These are phyloP conservation scores for Clostera curtula DNA, from an alignment of 2,888 invertebrate species.

Conservation along the genomic window DNA sequence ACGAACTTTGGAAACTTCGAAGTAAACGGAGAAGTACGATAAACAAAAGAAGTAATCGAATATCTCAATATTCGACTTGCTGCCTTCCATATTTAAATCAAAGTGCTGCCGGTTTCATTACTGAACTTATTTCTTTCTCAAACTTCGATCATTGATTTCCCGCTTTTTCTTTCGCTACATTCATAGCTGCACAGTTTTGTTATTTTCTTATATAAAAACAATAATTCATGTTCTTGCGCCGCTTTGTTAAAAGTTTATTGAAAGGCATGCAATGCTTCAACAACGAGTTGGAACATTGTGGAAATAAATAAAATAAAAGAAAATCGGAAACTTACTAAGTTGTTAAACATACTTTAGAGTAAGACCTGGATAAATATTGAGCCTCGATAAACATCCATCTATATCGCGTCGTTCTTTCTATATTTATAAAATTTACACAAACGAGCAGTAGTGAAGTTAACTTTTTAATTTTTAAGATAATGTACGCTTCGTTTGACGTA, in stretches of 20 bases:
- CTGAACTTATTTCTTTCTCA: constrained; percentile 14
- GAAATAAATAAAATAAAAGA: no score
- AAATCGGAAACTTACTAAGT: no score
- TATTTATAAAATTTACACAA: no score
- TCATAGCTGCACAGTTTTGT: constrained; percentile 9
- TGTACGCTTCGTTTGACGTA: constrained; percentile 7
- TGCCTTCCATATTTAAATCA: constrained; percentile 18
- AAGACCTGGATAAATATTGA: no score
- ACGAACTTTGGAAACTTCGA: constrained; percentile 21
- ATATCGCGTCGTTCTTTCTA: no score
- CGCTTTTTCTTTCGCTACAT: constrained; percentile 8
- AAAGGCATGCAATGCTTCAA: constrained; percentile 11
- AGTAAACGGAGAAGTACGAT: constrained; percentile 21
- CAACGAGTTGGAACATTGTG: constrained; percentile 7
- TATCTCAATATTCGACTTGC: constrained; percentile 17
- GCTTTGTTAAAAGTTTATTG: constrained; percentile 9
- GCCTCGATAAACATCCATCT: no score
- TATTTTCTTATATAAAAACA: constrained; percentile 8
- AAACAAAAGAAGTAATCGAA: constrained; percentile 23
- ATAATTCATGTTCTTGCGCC: constrained; percentile 5
- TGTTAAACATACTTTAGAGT: no score
- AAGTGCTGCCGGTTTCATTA: constrained; percentile 16
- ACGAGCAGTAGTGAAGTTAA: constrained; percentile 21
- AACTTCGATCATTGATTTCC: constrained; percentile 16
- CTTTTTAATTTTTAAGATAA: constrained; percentile 16